Conservation (phyloP, 2,888 invertebrate species). For the Nomada ruficornis region DNA sequence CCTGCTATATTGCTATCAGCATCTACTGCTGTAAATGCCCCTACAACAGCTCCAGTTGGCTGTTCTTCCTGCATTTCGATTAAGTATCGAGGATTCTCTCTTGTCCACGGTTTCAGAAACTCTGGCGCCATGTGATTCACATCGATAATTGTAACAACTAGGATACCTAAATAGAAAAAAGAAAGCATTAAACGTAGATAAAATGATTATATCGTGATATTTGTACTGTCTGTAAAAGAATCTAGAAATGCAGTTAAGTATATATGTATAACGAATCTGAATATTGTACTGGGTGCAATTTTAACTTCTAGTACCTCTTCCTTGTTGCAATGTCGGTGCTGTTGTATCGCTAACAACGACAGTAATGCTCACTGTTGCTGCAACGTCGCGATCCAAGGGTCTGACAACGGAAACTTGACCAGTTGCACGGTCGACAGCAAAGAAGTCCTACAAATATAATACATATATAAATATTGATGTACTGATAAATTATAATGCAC, state of each 20-base stretch:
- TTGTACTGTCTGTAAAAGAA: no score
- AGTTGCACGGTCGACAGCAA: slow-evolving; percentile 87
- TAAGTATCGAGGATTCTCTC: slow-evolving; percentile 87
- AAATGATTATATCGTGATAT: neutral
- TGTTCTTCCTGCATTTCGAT: slow-evolving; percentile 92
- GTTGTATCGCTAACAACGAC: slow-evolving; percentile 93
- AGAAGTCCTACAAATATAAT: slow-evolving; percentile 86
- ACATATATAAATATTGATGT: neutral
- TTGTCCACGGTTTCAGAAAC: slow-evolving; percentile 90
- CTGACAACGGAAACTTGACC: slow-evolving; percentile 89
- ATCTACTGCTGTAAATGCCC: slow-evolving; percentile 92
- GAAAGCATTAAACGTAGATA: neutral
- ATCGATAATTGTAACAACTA: slow-evolving; percentile 87
- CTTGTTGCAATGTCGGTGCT: slow-evolving; percentile 91
- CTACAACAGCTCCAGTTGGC: slow-evolving; percentile 91
- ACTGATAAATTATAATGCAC: neutral
- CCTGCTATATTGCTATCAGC: slow-evolving; percentile 93
- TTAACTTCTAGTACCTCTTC: slow-evolving; percentile 86
- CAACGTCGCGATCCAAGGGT: slow-evolving; percentile 88
- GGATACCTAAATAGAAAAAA: slow-evolving; percentile 84
- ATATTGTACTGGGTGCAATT: neutral
- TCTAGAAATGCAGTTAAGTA: no score
- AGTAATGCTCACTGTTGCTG: slow-evolving; percentile 91
- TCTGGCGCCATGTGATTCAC: slow-evolving; percentile 87
- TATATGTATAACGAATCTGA: no score